Evolutionary conservation across 1,140 invertebrate species (phyloP).

Genomic region (Nasonia vitripennis): DNA sequence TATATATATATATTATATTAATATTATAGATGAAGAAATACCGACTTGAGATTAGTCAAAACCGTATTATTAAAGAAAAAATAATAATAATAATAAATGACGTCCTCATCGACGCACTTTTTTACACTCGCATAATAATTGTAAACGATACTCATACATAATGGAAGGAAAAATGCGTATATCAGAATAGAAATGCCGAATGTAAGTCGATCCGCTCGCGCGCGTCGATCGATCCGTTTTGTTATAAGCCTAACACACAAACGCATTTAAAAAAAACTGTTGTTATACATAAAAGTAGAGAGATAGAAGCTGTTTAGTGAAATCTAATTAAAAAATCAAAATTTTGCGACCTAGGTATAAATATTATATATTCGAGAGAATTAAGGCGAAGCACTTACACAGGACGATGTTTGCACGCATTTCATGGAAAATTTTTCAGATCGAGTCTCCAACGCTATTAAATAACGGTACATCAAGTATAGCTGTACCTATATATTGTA

Average conservation of each 20-base stretch:
- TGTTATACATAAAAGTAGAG: conserved; percentile 30
- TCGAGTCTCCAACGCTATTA: background rate
- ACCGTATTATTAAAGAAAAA: conserved; percentile 27
- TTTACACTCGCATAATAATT: conserved; percentile 50
- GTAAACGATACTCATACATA: conserved; percentile 38
- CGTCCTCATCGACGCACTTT: conserved; percentile 13
- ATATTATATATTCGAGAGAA: conserved; percentile 19
- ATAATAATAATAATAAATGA: background rate
- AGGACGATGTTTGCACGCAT: conserved; percentile 49
- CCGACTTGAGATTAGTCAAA: conserved; percentile 50
- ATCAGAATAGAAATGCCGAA: conserved; percentile 5
- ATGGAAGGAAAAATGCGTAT: conserved; percentile 11
- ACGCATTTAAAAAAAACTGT: conserved; percentile 47
- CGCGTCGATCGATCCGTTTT: conserved; percentile 27
- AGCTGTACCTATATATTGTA: background rate
- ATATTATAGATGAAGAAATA: conserved; percentile 4
- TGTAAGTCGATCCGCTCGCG: conserved; percentile 34
- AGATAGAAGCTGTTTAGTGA: conserved; percentile 27
- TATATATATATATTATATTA: background rate
- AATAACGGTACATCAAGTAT: background rate
- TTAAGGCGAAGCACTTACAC: background rate
- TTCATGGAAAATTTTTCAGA: conserved; percentile 30
- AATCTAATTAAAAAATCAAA: conserved; percentile 19
- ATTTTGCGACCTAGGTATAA: background rate
- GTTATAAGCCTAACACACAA: conserved; percentile 46